Percentiles rank a stretch among this genome's conserved stretches.
These are phyloP conservation scores for Diplodus puntazzo DNA, from an alignment of 2,797 vertebrate genomes.

Conservation along the genomic window DNA sequence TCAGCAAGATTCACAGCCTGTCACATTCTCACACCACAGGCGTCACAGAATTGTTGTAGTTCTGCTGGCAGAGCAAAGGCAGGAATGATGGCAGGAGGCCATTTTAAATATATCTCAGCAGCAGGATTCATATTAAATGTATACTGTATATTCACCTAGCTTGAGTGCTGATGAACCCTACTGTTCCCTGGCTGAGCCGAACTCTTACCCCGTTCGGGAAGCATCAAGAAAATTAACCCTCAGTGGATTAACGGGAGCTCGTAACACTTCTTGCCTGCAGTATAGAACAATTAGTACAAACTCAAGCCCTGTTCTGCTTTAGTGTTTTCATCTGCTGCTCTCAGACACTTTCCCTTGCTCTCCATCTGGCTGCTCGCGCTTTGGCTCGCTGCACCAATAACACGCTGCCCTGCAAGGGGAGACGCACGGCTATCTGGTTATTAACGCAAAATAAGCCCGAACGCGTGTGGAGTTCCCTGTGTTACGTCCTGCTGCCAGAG, in stretches of 20 bases:
- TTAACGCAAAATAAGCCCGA: not conserved
- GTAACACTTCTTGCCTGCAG: not conserved
- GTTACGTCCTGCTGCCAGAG: not conserved
- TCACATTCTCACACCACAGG: not conserved
- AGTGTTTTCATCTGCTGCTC: not conserved
- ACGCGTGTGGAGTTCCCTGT: not conserved
- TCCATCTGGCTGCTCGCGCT: conserved; percentile 2
- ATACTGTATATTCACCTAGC: not conserved
- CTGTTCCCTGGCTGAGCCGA: not conserved
- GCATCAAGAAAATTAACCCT: not conserved
- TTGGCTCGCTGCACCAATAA: not conserved
- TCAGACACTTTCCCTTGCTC: not conserved
- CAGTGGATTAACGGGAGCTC: not conserved
- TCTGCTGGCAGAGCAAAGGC: conserved; percentile 9
- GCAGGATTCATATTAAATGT: not conserved
- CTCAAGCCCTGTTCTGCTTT: not conserved
- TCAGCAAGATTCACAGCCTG: conserved; percentile 1
- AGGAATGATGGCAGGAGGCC: not conserved
- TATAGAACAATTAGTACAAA: not conserved
- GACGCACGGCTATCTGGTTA: not conserved
- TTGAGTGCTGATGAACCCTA: conserved; percentile 1
- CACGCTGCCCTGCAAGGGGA: not conserved
- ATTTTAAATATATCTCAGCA: not conserved
- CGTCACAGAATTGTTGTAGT: not conserved
- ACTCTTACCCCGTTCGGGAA: conserved; percentile 20